Base-by-base conservation (phyloP, 2,113 vertebrate species). In the Eonycteris spelaea region DNA sequence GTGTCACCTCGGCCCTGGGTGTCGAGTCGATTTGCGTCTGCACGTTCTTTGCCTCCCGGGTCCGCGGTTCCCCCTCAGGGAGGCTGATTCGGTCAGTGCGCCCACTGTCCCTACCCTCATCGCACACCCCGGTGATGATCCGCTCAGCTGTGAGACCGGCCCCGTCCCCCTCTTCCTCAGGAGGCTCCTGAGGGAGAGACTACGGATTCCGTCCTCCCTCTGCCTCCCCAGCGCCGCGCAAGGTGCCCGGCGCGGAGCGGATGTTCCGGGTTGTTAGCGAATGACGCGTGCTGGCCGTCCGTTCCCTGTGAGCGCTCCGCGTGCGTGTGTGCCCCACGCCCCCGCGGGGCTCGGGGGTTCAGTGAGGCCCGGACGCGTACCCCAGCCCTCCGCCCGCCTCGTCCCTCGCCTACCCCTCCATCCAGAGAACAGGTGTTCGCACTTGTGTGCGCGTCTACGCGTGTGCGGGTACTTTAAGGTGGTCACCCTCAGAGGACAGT, bases 331-430 rank as follows among this genome's bases (percentile, higher is more conserved):
- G 59, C 19, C 55, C 18, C 30, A 19, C 8, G 2, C 75, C 3
- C 14, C 2, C 21, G 35, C 3, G 1, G 59, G 55, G 45, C 79
- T 30, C 83, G 59, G 63, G 33, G 78, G 24, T 28, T 61, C 38
- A 21, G 24, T 59, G 61, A 48, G 61, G 30, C 38, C 24, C 38
- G 0, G 3, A 5, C 11, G 18, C 26, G 5, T 2, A 6, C 51
- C 68, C 30, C 7, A 2, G 2, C 15, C 1, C 0, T 1, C 53
- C 26, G 11, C 53, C 53, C 1, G 1, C 28, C 75, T 19, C 45
- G 10, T 22, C 82, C 71, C 71, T 7, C 15, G 28, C 48, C 2
- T 33, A 9, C 28, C 4, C 6, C 70, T n/a, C 35, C 35, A 6
- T 10, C 28, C n/a, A 4, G 45, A 28, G 35, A 33, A 9, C 70